Evolutionary conservation across 2,113 vertebrate species (phyloP), one percentile per base, ranked within the genome.

Genomic region (Gallinago undulata): DNA sequence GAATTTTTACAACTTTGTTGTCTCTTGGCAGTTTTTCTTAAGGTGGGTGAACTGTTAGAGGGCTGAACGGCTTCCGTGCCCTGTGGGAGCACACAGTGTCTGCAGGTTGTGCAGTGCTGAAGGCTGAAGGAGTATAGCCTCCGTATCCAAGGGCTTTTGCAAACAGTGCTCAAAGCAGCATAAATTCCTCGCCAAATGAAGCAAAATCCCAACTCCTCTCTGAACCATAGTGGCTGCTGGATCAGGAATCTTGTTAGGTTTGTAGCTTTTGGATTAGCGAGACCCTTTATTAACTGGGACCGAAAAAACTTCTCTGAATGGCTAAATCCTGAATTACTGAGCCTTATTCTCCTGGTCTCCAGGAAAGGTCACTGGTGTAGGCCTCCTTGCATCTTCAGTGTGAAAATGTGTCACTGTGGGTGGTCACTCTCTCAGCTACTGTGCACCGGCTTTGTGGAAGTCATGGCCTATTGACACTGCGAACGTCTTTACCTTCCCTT

Each of bases 371-470:
- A 95, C 53, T 64, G 73, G 57, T 79, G 75, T 76, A 93, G 94
- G 89, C 55, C 90, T 93, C 86, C 84, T 88, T 87, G 92, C 70
- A 93, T 95, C 90, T 97, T 91, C 92, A 78, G 69, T 86, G 78
- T 81, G 87, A 94, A 96, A 97, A 95, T 94, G 67, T 92, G 35
- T 85, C 94, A 86, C 96, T n/a, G 88, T 98, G 97, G 93, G 95
- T 96, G 95, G 96, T 59, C 96, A 96, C 39, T 73, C 83, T 78
- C 94, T 60, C 82, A 89, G 84, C 78, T 84, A 74, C 69, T 87
- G 39, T 73, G 60, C 62, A 86, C 63, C 5, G 67, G 89, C 86
- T 96, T 87, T 93, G 72, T 93, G 94, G 57, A 88, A 96, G 67
- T 74, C 67, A 88, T 62, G 88, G 87, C 91, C 92, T 96, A 80